Conservation (phyloP, 2,888 invertebrate genomes). For the Axea sp. region DNA sequence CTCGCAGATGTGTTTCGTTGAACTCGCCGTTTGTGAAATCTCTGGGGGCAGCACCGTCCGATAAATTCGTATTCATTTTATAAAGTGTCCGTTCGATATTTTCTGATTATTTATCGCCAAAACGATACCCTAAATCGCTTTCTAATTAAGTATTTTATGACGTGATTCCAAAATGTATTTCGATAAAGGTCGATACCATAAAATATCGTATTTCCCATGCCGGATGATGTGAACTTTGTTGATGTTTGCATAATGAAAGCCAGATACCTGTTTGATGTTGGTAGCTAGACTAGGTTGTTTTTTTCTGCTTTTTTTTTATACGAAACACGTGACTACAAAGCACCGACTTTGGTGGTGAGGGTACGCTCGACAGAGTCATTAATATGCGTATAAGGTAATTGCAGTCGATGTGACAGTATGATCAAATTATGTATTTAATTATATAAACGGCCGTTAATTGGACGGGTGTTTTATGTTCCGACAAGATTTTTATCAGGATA, state of each 20-base stretch:
- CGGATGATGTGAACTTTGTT: slow-evolving; percentile 47
- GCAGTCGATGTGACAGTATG: slow-evolving; percentile 59
- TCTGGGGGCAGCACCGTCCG: too few species aligned
- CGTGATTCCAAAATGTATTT: slow-evolving; percentile 14
- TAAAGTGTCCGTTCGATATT: slow-evolving; percentile 32
- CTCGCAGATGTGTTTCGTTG: too few species aligned
- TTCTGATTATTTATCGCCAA: slow-evolving; percentile 40
- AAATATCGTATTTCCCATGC: slow-evolving; percentile 58
- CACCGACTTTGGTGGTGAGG: slow-evolving; percentile 34
- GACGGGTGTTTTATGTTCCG: slow-evolving; percentile 34
- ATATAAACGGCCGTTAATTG: slow-evolving; percentile 54
- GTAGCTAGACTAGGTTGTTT: slow-evolving; percentile 54
- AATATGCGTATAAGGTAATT: slow-evolving; percentile 57
- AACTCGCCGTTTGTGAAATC: too few species aligned
- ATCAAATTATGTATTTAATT: slow-evolving; percentile 52
- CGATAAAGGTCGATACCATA: slow-evolving; percentile 46
- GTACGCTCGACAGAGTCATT: slow-evolving; percentile 47
- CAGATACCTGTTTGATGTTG: slow-evolving; percentile 60
- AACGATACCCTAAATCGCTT: slow-evolving; percentile 46
- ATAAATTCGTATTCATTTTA: slow-evolving; percentile 31
- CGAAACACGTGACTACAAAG: slow-evolving; percentile 59
- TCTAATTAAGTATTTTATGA: slow-evolving; percentile 53
- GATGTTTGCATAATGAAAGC: slow-evolving; percentile 51
- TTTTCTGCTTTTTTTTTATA: too few species aligned
- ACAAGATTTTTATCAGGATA: slow-evolving; percentile 49